These are phyloP conservation scores for Drosophila teissieri DNA, from an alignment of 1,140 invertebrate species.

Conservation along the genomic window DNA sequence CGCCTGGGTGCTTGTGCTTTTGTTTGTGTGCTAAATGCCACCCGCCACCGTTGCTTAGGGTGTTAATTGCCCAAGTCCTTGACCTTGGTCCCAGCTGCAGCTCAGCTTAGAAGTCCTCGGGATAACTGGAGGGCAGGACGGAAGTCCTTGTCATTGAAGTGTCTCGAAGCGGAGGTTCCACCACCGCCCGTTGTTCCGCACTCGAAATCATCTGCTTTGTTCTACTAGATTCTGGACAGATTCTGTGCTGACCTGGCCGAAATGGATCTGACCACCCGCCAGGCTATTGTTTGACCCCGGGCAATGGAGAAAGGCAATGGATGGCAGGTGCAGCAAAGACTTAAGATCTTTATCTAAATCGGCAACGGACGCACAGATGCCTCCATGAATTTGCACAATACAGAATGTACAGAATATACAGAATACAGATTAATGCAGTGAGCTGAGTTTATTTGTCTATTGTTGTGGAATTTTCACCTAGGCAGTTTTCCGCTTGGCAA, in stretches of 20 bases:
- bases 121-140: conserved; percentile 14
- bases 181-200: conserved; percentile 44
- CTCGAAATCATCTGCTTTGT: conserved; percentile 54
- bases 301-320: conserved; percentile 6
- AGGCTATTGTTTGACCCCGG: conserved; percentile 33
- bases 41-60: conserved; percentile 32
- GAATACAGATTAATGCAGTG: conserved; percentile 60
- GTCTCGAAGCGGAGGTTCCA: conserved; percentile 6
- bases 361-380: conserved; percentile 19
- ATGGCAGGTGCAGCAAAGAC: conserved; percentile 55
- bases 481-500: not conserved
- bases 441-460: conserved; percentile 15
- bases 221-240: conserved; percentile 46
- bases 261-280: conserved; percentile 43
- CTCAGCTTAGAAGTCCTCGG: not conserved
- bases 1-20: not conserved
- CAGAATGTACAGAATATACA: conserved; percentile 50
- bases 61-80: conserved; percentile 59
- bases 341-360: conserved; percentile 59
- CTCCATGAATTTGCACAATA: conserved; percentile 69
- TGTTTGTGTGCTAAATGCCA: conserved; percentile 48
- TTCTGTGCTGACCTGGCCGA: conserved; percentile 16
- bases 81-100: conserved; percentile 46
- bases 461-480: not conserved
- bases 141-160: conserved; percentile 70